Conservation (phyloP, 2,797 vertebrate species). For the Taenioides sp. region DNA sequence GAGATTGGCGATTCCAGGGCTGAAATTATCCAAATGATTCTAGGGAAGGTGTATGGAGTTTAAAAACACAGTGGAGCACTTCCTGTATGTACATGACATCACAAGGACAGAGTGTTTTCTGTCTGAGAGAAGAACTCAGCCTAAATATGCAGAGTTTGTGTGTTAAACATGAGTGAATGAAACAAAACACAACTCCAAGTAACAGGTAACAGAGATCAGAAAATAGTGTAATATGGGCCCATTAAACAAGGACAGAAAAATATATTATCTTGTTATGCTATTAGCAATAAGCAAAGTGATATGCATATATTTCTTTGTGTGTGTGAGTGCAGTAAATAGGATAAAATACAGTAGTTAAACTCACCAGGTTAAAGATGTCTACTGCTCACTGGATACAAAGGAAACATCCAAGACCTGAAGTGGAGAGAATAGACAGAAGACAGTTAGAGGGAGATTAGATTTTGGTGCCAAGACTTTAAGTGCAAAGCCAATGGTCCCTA, state of each 20-base stretch:
- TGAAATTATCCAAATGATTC: too few relatives aligned
- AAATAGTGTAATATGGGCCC: too few relatives aligned
- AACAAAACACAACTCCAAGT: too few relatives aligned
- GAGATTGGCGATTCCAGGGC: too few relatives aligned
- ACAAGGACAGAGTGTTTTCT: too few relatives aligned
- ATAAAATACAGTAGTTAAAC: slow-evolving; percentile 36
- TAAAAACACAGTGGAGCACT: too few relatives aligned
- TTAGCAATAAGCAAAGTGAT: slow-evolving; percentile 56
- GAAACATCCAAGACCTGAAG: slow-evolving; percentile 60
- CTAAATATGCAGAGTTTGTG: too few relatives aligned
- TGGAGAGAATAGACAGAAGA: slow-evolving; percentile 31
- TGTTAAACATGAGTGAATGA: too few relatives aligned
- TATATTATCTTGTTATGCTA: slow-evolving; percentile 11
- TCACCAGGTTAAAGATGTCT: slow-evolving; percentile 62
- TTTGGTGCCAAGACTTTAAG: slow-evolving; percentile 49
- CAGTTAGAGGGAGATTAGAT: slow-evolving; percentile 46
- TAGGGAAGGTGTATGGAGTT: too few relatives aligned
- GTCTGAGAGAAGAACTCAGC: too few relatives aligned
- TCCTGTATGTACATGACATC: too few relatives aligned
- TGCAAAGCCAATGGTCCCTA: slow-evolving; percentile 55
- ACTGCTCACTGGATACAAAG: slow-evolving; percentile 44
- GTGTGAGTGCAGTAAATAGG: background rate
- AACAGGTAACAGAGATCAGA: too few relatives aligned
- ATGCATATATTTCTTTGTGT: slow-evolving; percentile 25
- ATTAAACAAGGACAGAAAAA: background rate